A percentile compares a stretch with the other conserved stretches of the same genome.
Evolutionary conservation across 1,140 invertebrate genomes (phyloP).

Genomic region (Dreissena polymorpha): DNA sequence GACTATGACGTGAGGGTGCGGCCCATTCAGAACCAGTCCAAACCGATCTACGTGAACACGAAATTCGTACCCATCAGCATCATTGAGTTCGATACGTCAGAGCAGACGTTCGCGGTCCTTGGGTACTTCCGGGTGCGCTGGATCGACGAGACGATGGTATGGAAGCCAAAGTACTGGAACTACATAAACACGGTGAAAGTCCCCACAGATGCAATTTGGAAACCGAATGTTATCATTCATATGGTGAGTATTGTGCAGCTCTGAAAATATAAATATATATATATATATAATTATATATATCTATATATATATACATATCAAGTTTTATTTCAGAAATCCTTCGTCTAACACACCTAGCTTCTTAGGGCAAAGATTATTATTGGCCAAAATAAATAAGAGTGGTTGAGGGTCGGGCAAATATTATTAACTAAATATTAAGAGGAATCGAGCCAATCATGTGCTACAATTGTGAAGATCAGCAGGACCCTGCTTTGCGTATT

Average conservation of each 20-base stretch:
- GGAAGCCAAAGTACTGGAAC: neutral
- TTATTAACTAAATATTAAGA: no score
- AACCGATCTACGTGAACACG: neutral
- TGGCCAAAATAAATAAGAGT: no score
- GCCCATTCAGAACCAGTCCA: neutral
- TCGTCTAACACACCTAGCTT: no score
- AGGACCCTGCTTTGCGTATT: no score
- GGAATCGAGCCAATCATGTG: no score
- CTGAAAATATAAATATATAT: no score
- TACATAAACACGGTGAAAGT: neutral
- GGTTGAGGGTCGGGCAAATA: no score
- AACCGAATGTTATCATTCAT: neutral
- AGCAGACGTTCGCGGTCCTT: conserved; percentile 19
- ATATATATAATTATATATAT: no score
- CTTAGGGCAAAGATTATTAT: no score
- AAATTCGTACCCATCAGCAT: neutral
- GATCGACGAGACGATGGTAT: neutral
- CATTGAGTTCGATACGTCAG: conserved; percentile 3
- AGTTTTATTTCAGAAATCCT: no score
- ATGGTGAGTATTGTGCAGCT: neutral
- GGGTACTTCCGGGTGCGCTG: neutral
- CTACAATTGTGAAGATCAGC: no score
- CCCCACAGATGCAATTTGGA: neutral
- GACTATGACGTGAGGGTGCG: neutral
- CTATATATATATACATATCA: no score